Percentiles rank a stretch among this genome's conserved stretches.
Conservation (phyloP, 2,888 invertebrate species). For the Pilophorus perplexus region DNA sequence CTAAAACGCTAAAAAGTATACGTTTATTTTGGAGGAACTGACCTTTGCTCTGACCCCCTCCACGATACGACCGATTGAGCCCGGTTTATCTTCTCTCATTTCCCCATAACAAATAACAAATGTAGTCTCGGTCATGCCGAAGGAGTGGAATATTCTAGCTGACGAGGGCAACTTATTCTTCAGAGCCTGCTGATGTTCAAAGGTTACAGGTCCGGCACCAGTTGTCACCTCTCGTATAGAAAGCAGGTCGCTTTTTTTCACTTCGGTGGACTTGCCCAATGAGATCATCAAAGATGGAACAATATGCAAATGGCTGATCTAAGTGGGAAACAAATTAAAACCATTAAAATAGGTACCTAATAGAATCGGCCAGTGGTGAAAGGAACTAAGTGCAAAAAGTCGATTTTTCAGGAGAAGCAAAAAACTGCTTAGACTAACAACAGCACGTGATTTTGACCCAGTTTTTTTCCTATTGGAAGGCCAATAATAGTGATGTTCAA, state of each 20-base stretch:
- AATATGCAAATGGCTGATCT: conserved; percentile 37
- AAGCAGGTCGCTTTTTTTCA: conserved; percentile 52
- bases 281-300: conserved; percentile 70
- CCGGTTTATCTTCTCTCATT: conserved; percentile 39
- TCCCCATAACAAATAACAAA: conserved; percentile 27
- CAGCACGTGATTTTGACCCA: no score
- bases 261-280: conserved; percentile 56
- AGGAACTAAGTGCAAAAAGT: no score
- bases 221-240: conserved; percentile 52
- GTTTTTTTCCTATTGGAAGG: no score
- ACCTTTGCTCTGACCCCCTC: conserved; percentile 35
- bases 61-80: conserved; percentile 25
- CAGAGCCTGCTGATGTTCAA: conserved; percentile 4
- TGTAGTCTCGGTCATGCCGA: conserved; percentile 44
- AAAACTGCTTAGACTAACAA: no score
- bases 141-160: conserved; percentile 39
- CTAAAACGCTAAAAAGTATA: neutral
- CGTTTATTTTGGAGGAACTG: neutral
- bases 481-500: no score
- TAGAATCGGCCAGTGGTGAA: no score
- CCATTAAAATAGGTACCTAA: no score
- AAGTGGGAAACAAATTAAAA: neutral
- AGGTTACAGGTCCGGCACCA: conserved; percentile 51
- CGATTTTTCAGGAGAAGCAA: no score
- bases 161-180: conserved; percentile 19